phyloP scores from a whole-genome alignment of 2,113 vertebrate species.

The Cryptomyrus ogoouensis region DNA sequence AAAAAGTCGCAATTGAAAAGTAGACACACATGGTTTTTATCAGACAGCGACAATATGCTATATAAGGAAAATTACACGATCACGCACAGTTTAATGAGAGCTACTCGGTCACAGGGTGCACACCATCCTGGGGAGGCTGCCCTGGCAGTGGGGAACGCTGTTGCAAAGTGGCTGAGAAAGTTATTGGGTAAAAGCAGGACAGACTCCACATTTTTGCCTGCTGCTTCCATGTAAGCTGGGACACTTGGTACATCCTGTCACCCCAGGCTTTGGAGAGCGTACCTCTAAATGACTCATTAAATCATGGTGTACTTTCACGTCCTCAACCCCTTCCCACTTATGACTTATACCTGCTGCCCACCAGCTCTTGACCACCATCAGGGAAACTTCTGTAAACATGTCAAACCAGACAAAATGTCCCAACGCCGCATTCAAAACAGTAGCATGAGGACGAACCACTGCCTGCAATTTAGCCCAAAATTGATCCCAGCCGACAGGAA shows the following conservation, averaged over 20 bases:
- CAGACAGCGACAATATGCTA: not conserved
- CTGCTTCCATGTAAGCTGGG: not conserved
- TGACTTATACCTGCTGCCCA: not conserved
- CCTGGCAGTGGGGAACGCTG: not conserved
- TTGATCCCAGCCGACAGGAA: not conserved
- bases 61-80: not conserved
- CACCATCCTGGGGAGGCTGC: not conserved
- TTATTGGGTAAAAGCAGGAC: not conserved
- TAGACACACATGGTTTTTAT: not conserved
- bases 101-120: not conserved
- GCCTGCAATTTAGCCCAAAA: not conserved
- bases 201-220: not conserved
- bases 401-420: not conserved
- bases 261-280: not conserved
- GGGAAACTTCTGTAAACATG: slow-evolving; percentile 17
- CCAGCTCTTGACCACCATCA: slow-evolving; percentile 34
- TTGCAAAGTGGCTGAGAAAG: not conserved
- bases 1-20: not conserved
- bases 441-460: not conserved
- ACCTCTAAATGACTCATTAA: not conserved
- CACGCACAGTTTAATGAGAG: not conserved
- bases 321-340: not conserved
- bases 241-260: not conserved
- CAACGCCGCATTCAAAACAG: not conserved
- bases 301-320: not conserved